A percentile compares a stretch with the other conserved stretches of the same genome.
Conservation (phyloP, 2,113 vertebrate species). For the Prionailurus bengalensis region DNA sequence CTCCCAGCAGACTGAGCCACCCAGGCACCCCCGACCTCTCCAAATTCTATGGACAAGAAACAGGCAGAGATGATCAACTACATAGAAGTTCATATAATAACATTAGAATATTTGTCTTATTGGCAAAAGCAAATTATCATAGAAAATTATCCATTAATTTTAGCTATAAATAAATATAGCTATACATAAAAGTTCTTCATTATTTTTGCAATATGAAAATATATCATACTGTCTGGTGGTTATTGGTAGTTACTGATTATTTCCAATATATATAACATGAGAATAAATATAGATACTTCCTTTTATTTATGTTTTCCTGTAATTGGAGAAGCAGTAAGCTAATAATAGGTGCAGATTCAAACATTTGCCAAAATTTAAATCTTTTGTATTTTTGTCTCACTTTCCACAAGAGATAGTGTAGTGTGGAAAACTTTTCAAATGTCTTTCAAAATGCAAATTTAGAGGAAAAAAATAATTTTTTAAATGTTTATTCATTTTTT, state of each 20-base stretch:
- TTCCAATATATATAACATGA: neutral
- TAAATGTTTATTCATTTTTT: no score
- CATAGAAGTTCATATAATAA: neutral
- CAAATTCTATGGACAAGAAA: neutral
- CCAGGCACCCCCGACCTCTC: no score
- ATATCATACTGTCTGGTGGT: neutral
- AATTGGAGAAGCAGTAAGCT: neutral
- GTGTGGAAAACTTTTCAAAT: neutral
- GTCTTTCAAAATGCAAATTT: slow-evolving; percentile 23
- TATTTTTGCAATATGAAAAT: neutral
- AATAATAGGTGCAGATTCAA: neutral
- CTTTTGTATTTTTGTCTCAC: neutral
- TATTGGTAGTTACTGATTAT: neutral
- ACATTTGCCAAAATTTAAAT: neutral
- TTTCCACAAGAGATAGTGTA: neutral
- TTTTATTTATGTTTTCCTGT: neutral
- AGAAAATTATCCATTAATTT: neutral
- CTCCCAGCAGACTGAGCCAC: no score
- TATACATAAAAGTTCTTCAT: neutral
- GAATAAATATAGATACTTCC: neutral
- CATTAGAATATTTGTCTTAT: neutral
- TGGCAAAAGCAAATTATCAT: neutral
- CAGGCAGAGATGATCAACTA: neutral
- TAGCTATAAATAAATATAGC: neutral
- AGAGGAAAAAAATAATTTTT: neutral